Base-by-base conservation (phyloP, 2,888 invertebrate species). In the Xanthia togata region DNA sequence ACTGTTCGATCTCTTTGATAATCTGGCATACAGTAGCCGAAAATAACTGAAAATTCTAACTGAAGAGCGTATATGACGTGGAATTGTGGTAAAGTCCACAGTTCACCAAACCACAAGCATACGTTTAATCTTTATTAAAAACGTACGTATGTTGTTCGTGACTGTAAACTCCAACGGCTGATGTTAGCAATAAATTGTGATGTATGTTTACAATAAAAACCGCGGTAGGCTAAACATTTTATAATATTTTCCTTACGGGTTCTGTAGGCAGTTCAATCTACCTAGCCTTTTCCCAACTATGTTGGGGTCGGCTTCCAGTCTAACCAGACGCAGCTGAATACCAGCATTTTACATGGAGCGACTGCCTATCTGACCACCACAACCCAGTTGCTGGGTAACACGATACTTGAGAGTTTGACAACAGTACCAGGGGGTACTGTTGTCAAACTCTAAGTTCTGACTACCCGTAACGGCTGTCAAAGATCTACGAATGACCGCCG, bases 161-260 rank as follows among this genome's bases (percentile, higher is more conserved):
- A 31, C 31, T 71, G 35, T 70, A 35, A 71, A 62, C 47, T 20
- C 47, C 47, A 79, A 41, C 69, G 26, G 63, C 70, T 64, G 69
- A 69, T 79, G 70, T n/a, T 65, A 63, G 77, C 47, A 62, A 65
- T 74, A 84, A 80, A 80, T 84, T 84, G 50, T 47, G 20, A 12
- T 12, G 59, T 44, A 31, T 81, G 83, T 77, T 84, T 84, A 83
- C 69, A 69, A 47, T 71, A 59, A 79, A 81, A 73, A 53, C 35
- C 5, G 70, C n/a, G 69, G 44, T 60, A 73, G 26, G 44, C 44
- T 55, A 71, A 84, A 80, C 68, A 84, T 44, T 60, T 44, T 57
- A 14, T 23, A 26, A 14, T 50, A 12, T 55, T n/a, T 68, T 72
- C 3, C 26, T 78, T 77, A 31, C 6, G 23, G 55, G 17, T 59